A percentile compares a stretch with the other conserved stretches of the same genome.
phyloP scores from a whole-genome alignment of 37 sponge, comb jelly and placozoan genomes.

The Mnemiopsis leidyi region DNA sequence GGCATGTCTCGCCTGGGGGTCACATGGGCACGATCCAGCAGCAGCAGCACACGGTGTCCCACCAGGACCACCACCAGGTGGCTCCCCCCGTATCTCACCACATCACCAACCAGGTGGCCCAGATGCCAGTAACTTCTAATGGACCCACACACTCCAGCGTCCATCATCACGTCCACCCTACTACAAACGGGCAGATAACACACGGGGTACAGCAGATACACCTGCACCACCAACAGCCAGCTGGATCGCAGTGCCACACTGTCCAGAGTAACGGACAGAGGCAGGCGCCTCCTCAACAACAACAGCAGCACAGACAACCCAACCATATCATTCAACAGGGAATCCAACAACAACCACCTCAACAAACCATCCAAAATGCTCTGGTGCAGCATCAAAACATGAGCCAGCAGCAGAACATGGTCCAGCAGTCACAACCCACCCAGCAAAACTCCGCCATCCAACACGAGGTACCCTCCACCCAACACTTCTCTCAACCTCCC shows the following conservation, averaged over 20 bases:
- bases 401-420: conserved; percentile 26
- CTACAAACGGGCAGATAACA: conserved; percentile 26
- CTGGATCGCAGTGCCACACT: background rate
- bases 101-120: background rate
- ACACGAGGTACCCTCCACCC: background rate
- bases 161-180: conserved; percentile 25
- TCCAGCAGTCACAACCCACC: background rate
- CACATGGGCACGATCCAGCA: background rate
- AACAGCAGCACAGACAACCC: background rate
- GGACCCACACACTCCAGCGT: background rate
- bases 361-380: background rate
- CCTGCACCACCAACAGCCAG: conserved; percentile 19
- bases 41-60: background rate
- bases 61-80: background rate
- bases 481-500: background rate
- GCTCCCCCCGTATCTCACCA: background rate
- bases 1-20: background rate
- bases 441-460: background rate
- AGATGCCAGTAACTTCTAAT: background rate
- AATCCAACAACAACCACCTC: conserved; percentile 5
- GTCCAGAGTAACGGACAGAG: background rate
- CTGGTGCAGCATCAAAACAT: conserved; percentile 6
- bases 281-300: background rate
- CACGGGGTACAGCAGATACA: conserved; percentile 46
- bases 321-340: conserved; percentile 1